Evolutionary conservation across 1,140 invertebrate genomes (phyloP), one percentile per base, ranked within the genome.

Genomic region (Drosophila ohnishii): DNA sequence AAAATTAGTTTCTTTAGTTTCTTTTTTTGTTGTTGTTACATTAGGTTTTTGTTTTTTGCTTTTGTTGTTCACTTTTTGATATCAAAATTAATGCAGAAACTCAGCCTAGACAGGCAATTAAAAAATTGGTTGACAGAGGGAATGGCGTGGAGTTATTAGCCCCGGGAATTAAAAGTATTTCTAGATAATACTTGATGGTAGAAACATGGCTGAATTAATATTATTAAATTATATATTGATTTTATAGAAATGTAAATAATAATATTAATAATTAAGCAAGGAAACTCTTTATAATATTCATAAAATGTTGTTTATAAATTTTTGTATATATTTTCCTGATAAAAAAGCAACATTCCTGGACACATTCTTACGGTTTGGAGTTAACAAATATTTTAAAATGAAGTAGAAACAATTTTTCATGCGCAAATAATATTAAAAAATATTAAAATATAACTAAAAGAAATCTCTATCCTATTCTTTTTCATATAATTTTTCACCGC

Each of bases 21-120:
- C 32, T 51, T 16, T 11, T 55, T 42, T 50, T 62, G 0, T 55
- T 28, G 25, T 28, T 28, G 5, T 28, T 28, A 6, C 25, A 39
- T 62, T 25, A 25, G 9, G 14, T 32, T 51, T 51, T 65, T 35
- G 11, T 13, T 44, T 6, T 25, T 19, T 56, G 5, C 16, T 45
- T 9, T 37, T 11, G 5, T 47, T 34, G 16, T 50, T 10, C 14
- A 28, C 30, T 47, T 34, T 45, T 72, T 65, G 76, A 80, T 80
- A 84, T 77, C 34, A 73, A 80, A 77, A 63, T 69, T 47, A 80
- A 75, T 62, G 72, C 71, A 80, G 66, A 77, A 77, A 57, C 76
- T 45, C 65, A 39, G 44, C 35, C 53, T 51, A 67, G 79, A 86
- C 66, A 79, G 79, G 66, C 83, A 86, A 86, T 86, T 76, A 86